phyloP scores from a whole-genome alignment of 2,888 invertebrate species.

The Empis stercorea region DNA sequence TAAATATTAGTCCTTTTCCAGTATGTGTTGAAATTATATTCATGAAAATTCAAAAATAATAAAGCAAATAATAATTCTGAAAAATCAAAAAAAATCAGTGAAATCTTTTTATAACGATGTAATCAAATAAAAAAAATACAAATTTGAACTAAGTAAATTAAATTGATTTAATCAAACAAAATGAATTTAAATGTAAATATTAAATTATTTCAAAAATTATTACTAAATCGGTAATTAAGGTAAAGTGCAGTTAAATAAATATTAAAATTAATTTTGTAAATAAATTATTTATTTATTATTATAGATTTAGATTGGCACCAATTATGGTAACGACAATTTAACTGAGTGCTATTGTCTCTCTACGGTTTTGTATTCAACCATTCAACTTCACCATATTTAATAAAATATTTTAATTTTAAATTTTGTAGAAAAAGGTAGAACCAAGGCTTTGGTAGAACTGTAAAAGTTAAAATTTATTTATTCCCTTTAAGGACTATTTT shows the following conservation, averaged over 20 bases:
- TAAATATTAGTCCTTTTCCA: too few species aligned
- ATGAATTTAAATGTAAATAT: constrained; percentile 3
- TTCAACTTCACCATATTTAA: constrained; percentile 2
- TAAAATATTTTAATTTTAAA: constrained; percentile 1
- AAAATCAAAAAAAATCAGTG: too few species aligned
- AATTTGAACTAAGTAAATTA: too few species aligned
- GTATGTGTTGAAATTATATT: too few species aligned
- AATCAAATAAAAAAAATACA: too few species aligned
- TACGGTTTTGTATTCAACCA: constrained; percentile 2
- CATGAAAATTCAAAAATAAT: too few species aligned
- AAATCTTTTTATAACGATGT: too few species aligned
- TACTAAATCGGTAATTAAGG: constrained; percentile 8
- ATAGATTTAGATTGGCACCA: constrained; percentile 5
- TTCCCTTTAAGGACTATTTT: too few species aligned
- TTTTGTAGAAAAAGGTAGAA: too few species aligned
- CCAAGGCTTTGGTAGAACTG: too few species aligned
- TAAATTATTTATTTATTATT: not conserved
- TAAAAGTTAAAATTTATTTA: too few species aligned
- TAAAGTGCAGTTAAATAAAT: not conserved
- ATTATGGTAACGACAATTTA: not conserved
- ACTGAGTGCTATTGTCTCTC: constrained; percentile 3
- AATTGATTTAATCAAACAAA: constrained; percentile 1
- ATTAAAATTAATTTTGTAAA: not conserved
- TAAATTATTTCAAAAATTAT: constrained; percentile 3
- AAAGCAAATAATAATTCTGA: too few species aligned